Evolutionary conservation across 35 echinoderm and acorn worm species (phyloP), one percentile per base, ranked within the genome.

Genomic region (Apostichopus japonicus): DNA sequence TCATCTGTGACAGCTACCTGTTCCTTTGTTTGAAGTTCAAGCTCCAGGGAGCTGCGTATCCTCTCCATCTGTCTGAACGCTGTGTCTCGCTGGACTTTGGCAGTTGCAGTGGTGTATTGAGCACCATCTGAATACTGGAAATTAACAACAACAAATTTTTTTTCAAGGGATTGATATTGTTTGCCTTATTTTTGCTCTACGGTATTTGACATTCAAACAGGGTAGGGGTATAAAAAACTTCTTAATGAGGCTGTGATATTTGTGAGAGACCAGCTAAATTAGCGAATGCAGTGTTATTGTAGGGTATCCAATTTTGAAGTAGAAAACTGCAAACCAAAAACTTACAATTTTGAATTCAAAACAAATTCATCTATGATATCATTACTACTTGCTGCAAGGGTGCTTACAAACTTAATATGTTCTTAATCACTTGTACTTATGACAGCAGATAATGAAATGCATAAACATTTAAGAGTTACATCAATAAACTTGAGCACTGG

Each of bases 21-120:
- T 75, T 93, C 73, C 90, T 87, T 93, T 52, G 93, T 79, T 86
- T 93, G 90, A 19, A 95, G 56, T 94, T 99, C 95, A 67, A 83
- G 23, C 25, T 95, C 93, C 16, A 93, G 93, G 5, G 86, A 79
- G 15, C 90, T 75, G 22, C 93, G 92, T 8, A 95, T 72, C 79
- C 95, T 99, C 53, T 96, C 95, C 83, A 99, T 83, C 84, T 99
- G 95, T 73, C 97, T 93, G 21, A 95, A 82, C 0, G 97, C 97
- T 77, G 94, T 95, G 91, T 99, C 97, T 70, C 97, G 79, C 93
- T 99, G 97, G 55, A 96, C 95, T 87, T 95, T 99, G 55, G 97
- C 95, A 80, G 97, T 96, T 24, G 97, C 94, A 75, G 92, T 92
- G 3, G 93, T 91, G 22, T 94, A 71, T 51, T 92, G 77, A 56